A percentile compares a stretch with the other conserved stretches of the same genome.
These are phyloP conservation scores for Drosophila setosimentum DNA, from an alignment of 2,888 invertebrate species.

Conservation along the genomic window DNA sequence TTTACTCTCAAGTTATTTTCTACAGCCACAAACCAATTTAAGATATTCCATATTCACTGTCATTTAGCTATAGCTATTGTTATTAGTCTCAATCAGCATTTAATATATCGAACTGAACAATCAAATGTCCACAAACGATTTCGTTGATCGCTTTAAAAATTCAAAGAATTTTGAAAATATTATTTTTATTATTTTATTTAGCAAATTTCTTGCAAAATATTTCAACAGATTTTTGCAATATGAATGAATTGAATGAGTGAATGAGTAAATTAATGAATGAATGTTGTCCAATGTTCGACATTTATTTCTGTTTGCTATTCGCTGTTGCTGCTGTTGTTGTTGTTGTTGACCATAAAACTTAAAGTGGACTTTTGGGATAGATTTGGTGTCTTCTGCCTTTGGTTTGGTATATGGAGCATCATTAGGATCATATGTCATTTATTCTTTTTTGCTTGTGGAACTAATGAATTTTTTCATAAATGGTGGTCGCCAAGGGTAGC, in stretches of 20 bases:
- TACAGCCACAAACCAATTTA: background rate
- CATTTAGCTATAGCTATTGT: background rate
- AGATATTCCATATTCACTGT: too few species aligned
- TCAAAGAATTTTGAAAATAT: background rate
- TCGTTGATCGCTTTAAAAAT: background rate
- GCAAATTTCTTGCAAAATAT: background rate
- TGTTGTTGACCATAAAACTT: conserved; percentile 41
- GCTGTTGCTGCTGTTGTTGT: conserved; percentile 15
- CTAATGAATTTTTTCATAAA: conserved; percentile 78
- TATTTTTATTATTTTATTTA: background rate
- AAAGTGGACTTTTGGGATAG: conserved; percentile 33
- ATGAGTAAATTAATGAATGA: conserved; percentile 7
- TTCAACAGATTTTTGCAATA: conserved; percentile 4
- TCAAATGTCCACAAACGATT: background rate
- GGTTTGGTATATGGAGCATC: conserved; percentile 49
- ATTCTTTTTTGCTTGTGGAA: conserved; percentile 17
- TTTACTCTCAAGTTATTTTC: background rate
- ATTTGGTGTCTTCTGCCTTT: conserved; percentile 6
- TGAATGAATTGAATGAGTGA: background rate
- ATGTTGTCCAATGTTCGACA: background rate
- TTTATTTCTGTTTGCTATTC: conserved; percentile 1
- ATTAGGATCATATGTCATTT: conserved; percentile 74
- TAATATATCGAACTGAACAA: background rate
- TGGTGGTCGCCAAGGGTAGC: conserved; percentile 55
- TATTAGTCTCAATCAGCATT: background rate